Evolutionary conservation across 53 echinoderm and acorn worm species (phyloP).

Genomic region (Luidia sarsii): DNA sequence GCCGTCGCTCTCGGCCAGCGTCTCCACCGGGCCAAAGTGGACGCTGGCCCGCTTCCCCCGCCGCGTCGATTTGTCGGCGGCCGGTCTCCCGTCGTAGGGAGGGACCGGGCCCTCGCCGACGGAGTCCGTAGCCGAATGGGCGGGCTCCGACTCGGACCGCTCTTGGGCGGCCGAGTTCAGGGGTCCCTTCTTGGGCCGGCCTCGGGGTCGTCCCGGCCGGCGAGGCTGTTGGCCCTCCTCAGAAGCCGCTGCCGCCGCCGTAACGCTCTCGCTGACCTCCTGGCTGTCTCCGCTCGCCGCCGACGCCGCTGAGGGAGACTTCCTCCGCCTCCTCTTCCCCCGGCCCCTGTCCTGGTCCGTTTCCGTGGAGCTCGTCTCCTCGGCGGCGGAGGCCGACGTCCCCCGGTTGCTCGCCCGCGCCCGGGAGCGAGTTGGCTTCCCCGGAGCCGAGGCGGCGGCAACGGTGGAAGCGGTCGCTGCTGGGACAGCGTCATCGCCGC

Average conservation of each 20-base stretch:
- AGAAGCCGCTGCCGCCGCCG: too few species aligned
- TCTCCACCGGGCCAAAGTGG: too few species aligned
- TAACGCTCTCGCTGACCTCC: background rate
- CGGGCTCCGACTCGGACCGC: too few species aligned
- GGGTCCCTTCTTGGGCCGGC: background rate
- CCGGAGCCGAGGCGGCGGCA: background rate
- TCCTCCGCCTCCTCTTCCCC: conserved; percentile 3
- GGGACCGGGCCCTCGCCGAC: too few species aligned
- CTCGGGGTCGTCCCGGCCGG: background rate
- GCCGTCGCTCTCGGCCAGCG: too few species aligned
- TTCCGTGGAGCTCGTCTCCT: conserved; percentile 7
- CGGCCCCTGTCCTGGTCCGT: conserved; percentile 4
- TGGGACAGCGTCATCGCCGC: too few species aligned
- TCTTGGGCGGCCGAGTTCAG: background rate
- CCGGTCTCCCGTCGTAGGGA: too few species aligned
- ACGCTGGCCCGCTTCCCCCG: too few species aligned
- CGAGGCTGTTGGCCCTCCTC: too few species aligned
- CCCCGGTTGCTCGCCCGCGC: background rate
- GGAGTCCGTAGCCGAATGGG: too few species aligned
- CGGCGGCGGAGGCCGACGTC: background rate
- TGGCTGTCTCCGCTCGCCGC: background rate
- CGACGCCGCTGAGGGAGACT: background rate
- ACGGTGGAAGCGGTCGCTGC: too few species aligned
- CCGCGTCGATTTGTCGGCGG: too few species aligned
- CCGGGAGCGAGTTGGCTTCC: conserved; percentile 4